Base-by-base conservation (phyloP, 1,140 invertebrate species). In the Saxidomus purpurata region DNA sequence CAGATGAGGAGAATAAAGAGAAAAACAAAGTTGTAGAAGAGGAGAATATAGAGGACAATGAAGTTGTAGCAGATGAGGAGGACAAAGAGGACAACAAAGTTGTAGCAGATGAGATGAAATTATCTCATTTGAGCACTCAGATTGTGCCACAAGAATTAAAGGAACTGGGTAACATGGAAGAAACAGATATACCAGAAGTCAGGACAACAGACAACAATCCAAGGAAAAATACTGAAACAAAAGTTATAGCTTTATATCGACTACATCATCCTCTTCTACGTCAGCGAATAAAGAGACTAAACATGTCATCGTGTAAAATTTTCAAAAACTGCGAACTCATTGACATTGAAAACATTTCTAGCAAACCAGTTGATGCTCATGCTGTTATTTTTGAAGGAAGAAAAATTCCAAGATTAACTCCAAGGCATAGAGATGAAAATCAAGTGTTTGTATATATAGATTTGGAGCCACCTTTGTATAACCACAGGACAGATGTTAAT, bases 381-480 rank as follows among this genome's bases (percentile, higher is more conserved):
- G 36, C 36, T 22, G 36, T 71, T 22, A 38, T 71, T 40, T 71
- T 71, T 71, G 31, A 71, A 40, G 67, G 36, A n/a, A 38, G 36
- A 8, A 71, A 71, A 34, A 13, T 71, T 8, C 67, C 67, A 40
- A 17, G 9, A 38, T 17, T 38, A 6, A 1, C 40, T 38, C 67
- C 67, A 17, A 40, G 34, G 67, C 31, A 38, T 19, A 11, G 15
- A 0, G 40, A 40, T 40, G 17, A n/a, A 38, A 38, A 71, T 31
- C 67, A 71, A 38, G 67, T 71, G 36, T 71, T 71, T 38, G 36
- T 71, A 19, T 71, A 40, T 71, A 40, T 22, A 1, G 36, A 71
- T 15, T 19, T 71, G 4, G 67, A 71, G 17, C 36, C 67, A 22
- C 67, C 67, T 8, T 31, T 38, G 22, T 71, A 17, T 40, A 38